phyloP scores from a whole-genome alignment of 2,888 invertebrate species.

The Cryptophagus acutangulus region DNA sequence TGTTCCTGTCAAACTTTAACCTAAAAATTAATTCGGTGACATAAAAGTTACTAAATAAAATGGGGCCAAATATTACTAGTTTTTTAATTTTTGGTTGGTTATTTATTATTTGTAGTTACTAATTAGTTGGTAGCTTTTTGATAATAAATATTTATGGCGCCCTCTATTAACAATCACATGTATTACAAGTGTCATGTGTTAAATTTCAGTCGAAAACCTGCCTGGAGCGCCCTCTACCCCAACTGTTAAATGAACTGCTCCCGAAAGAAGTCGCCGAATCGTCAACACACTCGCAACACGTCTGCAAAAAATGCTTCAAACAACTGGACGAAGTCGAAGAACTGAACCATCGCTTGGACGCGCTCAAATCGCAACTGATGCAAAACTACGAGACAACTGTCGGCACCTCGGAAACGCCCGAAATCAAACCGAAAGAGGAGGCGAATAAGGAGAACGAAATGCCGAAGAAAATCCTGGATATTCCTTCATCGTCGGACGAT shows the following conservation, averaged over 20 bases:
- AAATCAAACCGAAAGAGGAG: conserved; percentile 21
- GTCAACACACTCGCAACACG: too few relatives aligned
- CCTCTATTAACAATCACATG: too few relatives aligned
- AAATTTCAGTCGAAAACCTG: not conserved
- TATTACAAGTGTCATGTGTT: too few relatives aligned
- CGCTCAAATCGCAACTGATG: conserved; percentile 52
- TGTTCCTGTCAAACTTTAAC: too few relatives aligned
- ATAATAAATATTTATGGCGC: too few relatives aligned
- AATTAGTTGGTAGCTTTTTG: too few relatives aligned
- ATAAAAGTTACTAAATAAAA: too few relatives aligned
- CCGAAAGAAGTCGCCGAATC: not conserved
- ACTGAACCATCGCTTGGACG: conserved; percentile 50
- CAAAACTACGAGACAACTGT: not conserved
- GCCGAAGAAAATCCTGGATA: conserved; percentile 43
- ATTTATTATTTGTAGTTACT: too few relatives aligned
- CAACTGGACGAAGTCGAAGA: conserved; percentile 60
- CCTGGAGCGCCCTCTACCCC: not conserved
- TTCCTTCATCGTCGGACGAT: conserved; percentile 45
- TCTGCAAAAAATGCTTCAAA: conserved; percentile 67
- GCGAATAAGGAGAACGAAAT: conserved; percentile 31
- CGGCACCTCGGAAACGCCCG: not conserved
- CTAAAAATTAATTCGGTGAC: too few relatives aligned
- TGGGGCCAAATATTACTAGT: too few relatives aligned
- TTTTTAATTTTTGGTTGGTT: too few relatives aligned
- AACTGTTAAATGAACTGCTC: not conserved